Base-by-base conservation (phyloP, 2,888 invertebrate genomes). In the Dorcus parallelipipedus region DNA sequence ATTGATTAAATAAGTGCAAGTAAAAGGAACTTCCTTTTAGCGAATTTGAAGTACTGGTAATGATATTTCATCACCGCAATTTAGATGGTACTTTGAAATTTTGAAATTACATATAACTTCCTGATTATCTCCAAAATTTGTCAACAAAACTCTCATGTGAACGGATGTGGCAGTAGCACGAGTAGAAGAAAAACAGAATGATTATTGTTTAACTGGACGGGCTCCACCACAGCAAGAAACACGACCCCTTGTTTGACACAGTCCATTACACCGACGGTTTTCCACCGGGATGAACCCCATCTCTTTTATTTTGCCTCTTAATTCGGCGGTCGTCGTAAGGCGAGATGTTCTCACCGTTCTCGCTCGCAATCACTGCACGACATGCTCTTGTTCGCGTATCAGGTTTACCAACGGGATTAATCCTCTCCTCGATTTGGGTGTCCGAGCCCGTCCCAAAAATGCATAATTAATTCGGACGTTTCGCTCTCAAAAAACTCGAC, bases 311-410 rank as follows among this genome's bases (percentile, higher is more conserved):
- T 58, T 51, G 53, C 49, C 55, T 52, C 54, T 52, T 53, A 53
- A 56, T 58, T 58, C 55, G 52, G 50, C 33, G 43, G 51, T 52
- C 42, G 51, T 52, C 42, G 62, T 60, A 62, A 62, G 58, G 54
- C 55, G 62, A 60, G 62, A 62, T 62, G 55, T 59, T 61, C 61
- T 59, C 62, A 62, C 62, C 62, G 62, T 60, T 62, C 62, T 62
- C 60, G 60, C 48, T 52, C 60, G 60, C 48, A 55, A 62, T 62
- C 58, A 57, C 57, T 38, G 33, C 58, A 49, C 54, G 47, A 43
- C 41, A 20, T 23, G 38, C 40, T 41, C 23, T 23, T n/a, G 33
- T 42, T 55, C 42, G 51, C 26, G 43, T 56, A 49, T 56, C 50
- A 40, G 38, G 51, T 51, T 45, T 43, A 41, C 38, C 9, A 56